Evolutionary conservation across 2,797 vertebrate genomes (phyloP).

Genomic region (Gambelia wislizenii): DNA sequence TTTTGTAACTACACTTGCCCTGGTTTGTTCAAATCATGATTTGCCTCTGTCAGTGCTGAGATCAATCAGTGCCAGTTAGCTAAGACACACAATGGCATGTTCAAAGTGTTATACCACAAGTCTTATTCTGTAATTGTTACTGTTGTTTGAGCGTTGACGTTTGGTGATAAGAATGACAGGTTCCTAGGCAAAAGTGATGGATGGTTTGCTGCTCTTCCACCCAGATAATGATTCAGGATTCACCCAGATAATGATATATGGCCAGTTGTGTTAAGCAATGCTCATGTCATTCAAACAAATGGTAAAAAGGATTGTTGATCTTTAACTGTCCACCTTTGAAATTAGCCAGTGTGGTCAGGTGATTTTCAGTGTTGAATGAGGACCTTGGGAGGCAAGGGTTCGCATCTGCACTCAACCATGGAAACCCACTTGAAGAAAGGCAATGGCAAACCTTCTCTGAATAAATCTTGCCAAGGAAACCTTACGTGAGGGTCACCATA

Average conservation of each 20-base stretch:
- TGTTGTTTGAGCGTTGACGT: background rate
- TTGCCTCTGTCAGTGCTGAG: background rate
- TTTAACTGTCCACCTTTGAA: background rate
- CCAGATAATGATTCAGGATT: background rate
- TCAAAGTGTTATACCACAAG: background rate
- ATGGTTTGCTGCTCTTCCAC: background rate
- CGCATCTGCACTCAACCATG: too few species aligned
- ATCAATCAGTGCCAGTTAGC: background rate
- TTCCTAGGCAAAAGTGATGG: background rate
- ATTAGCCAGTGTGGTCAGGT: background rate
- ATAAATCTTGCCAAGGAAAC: too few species aligned
- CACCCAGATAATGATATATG: background rate
- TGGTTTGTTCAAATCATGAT: background rate
- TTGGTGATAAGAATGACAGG: background rate
- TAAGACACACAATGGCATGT: background rate
- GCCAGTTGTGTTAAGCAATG: background rate
- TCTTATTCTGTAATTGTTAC: background rate
- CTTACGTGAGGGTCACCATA: too few species aligned
- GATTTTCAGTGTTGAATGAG: too few species aligned
- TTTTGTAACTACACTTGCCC: accelerated
- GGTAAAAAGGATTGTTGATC: background rate
- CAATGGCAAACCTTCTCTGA: too few species aligned
- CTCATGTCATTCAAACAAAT: background rate
- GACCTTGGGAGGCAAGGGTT: too few species aligned
- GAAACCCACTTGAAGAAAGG: too few species aligned